Percentiles rank a stretch among this genome's conserved stretches.
Evolutionary conservation across 2,888 invertebrate genomes (phyloP).

Genomic region (Melanotus villosus): DNA sequence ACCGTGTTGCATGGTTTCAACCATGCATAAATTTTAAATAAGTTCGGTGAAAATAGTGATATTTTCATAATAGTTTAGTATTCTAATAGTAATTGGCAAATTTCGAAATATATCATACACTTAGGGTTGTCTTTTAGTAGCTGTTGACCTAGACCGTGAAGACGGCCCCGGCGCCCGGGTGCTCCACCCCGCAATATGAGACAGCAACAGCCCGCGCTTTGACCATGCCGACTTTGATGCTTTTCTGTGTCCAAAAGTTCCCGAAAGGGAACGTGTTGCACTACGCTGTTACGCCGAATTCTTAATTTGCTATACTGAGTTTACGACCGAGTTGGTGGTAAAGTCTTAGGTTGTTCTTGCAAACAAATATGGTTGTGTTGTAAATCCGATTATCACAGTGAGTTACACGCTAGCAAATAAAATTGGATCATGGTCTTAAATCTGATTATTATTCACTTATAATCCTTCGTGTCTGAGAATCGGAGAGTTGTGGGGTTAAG

Average conservation of each 20-base stretch:
- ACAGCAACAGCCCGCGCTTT: constrained; percentile 49
- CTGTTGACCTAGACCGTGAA: constrained; percentile 62
- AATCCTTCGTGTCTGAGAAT: constrained; percentile 4
- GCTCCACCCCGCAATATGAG: constrained; percentile 66
- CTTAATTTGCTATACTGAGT: constrained; percentile 30
- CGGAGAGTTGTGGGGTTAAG: constrained; percentile 13
- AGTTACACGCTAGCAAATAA: constrained; percentile 6
- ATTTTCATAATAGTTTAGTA: too few relatives aligned
- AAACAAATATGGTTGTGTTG: not conserved
- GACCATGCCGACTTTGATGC: constrained; percentile 46
- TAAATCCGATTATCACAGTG: constrained; percentile 9
- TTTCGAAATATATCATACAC: not conserved
- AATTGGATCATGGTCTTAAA: constrained; percentile 12
- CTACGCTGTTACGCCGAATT: constrained; percentile 44
- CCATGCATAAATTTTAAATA: too few relatives aligned
- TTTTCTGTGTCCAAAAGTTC: constrained; percentile 27
- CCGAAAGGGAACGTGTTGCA: constrained; percentile 35
- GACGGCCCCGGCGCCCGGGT: constrained; percentile 63
- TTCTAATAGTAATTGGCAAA: not conserved
- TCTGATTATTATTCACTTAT: constrained; percentile 17
- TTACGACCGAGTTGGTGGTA: not conserved
- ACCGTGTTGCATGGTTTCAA: too few relatives aligned
- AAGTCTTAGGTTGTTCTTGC: not conserved
- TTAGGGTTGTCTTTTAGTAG: constrained; percentile 9
- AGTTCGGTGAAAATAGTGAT: too few relatives aligned